These are phyloP conservation scores for Corythornis vintsioides DNA, from an alignment of 2,113 vertebrate species.

Conservation along the genomic window DNA sequence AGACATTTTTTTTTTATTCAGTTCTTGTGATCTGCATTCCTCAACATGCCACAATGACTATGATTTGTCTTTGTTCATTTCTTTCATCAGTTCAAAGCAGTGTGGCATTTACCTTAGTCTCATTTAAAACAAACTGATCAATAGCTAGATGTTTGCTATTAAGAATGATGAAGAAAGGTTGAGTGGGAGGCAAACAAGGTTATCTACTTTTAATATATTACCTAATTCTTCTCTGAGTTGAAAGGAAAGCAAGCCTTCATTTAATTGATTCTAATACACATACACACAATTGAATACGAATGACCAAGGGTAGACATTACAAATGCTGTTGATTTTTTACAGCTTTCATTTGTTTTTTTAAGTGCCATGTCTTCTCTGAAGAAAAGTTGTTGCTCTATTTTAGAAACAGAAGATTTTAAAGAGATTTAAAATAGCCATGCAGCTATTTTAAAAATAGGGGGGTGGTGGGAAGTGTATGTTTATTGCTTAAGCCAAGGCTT, in stretches of 20 bases:
- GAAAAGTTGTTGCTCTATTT: background rate
- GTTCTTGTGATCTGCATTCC: background rate
- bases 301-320: background rate
- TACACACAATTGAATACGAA: background rate
- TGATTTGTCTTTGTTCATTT: conserved; percentile 71
- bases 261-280: conserved; percentile 4
- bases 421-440: background rate
- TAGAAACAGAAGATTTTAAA: background rate
- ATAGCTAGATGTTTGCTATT: conserved; percentile 61
- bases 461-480: background rate
- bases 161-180: conserved; percentile 59
- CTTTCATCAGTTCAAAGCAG: conserved; percentile 72
- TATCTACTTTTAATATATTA: conserved; percentile 68
- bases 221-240: conserved; percentile 12
- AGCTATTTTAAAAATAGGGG: background rate
- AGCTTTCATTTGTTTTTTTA: background rate
- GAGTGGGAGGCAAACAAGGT: conserved; percentile 64
- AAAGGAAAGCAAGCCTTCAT: background rate
- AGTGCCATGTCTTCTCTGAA: background rate
- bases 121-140: conserved; percentile 57
- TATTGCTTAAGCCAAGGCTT: background rate
- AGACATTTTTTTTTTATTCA: background rate
- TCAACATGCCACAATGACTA: background rate
- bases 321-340: background rate
- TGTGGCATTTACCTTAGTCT: conserved; percentile 67